Percentiles rank a stretch among this genome's conserved stretches.
Evolutionary conservation across 2,888 invertebrate genomes (phyloP).

Genomic region (Pollenia amentaria): DNA sequence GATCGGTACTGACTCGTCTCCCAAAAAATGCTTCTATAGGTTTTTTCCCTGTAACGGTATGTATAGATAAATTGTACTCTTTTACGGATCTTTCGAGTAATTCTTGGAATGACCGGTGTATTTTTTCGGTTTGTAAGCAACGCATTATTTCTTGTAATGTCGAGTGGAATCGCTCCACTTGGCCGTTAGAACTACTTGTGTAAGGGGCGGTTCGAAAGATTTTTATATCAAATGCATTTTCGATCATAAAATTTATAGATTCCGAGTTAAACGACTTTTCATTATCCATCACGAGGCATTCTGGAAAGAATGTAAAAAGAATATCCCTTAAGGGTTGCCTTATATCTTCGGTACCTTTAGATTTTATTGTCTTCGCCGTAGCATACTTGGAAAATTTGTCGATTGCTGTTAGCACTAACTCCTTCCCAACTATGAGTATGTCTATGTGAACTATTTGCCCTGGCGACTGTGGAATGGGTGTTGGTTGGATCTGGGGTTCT

Average conservation of each 20-base stretch:
- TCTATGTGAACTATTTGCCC: too few relatives aligned
- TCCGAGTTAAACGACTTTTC: conserved; percentile 65
- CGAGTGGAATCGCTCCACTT: conserved; percentile 8
- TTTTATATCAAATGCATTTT: conserved; percentile 51
- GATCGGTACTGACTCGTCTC: too few relatives aligned
- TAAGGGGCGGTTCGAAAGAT: conserved; percentile 67
- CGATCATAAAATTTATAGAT: conserved; percentile 58
- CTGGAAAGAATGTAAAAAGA: conserved; percentile 54
- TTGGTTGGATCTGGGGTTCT: too few relatives aligned
- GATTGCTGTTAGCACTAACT: background rate
- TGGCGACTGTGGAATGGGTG: too few relatives aligned
- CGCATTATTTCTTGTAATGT: background rate
- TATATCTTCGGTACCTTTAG: conserved; percentile 46
- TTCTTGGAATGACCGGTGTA: too few relatives aligned
- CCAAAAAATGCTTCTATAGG: too few relatives aligned
- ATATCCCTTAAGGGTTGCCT: conserved; percentile 57
- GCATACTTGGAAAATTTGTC: conserved; percentile 42
- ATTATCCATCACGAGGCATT: conserved; percentile 62
- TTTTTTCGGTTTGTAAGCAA: background rate
- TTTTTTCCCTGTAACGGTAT: too few relatives aligned
- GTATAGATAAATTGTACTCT: too few relatives aligned
- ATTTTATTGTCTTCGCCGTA: conserved; percentile 23
- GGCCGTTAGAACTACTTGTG: background rate
- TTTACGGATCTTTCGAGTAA: too few relatives aligned
- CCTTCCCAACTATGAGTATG: too few relatives aligned